Evolutionary conservation across 2,797 vertebrate genomes (phyloP), one percentile per base, ranked within the genome.

Genomic region (Xyrichtys novacula): DNA sequence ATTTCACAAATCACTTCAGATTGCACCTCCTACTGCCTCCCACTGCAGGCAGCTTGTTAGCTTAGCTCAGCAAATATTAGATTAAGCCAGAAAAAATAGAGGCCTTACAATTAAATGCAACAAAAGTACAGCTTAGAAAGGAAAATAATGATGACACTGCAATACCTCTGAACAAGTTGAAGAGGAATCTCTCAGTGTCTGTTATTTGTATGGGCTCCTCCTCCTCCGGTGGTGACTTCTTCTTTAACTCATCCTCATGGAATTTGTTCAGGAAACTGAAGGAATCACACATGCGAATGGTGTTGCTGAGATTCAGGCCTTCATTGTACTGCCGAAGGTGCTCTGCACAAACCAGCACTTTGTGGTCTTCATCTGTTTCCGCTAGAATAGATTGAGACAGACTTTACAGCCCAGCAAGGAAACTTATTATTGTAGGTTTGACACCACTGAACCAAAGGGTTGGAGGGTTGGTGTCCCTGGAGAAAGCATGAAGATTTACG

Each of bases 311-410:
- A 74, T 95, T 91, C 49, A 99, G 89, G 64, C 96, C 96, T 72
- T 98, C 96, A 1, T 95, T 98, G 89, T 99, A 99, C 71, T 95
- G 95, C 31, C 95, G 95, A 61, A 99, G 86, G 75, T 98, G 96
- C 9, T 97, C 95, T 1, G 96, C 93, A 60, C 97, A 99, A 44
- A 96, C 95, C 0, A 95, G 95, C 9, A 96, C 93, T 60, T 85
- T 95, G 43, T 95, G 94, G 55, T 97, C 92, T 57, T 92, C 94
- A 60, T 96, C 95, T 85, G 92, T 96, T 60, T 96, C 95, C 83
- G 96, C 98, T 99, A 55, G 61, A 83, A 87, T 1, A 5, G 46
- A 76, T 40, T 10, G 16, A 76, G 23, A 69, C 3, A 23, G 14
- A 25, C 25, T 74, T 75, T 31, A 83, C 23, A 43, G 42, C 20